These are phyloP conservation scores for Bembecia ichneumoniformis DNA, from an alignment of 2,888 invertebrate species.

Conservation along the genomic window DNA sequence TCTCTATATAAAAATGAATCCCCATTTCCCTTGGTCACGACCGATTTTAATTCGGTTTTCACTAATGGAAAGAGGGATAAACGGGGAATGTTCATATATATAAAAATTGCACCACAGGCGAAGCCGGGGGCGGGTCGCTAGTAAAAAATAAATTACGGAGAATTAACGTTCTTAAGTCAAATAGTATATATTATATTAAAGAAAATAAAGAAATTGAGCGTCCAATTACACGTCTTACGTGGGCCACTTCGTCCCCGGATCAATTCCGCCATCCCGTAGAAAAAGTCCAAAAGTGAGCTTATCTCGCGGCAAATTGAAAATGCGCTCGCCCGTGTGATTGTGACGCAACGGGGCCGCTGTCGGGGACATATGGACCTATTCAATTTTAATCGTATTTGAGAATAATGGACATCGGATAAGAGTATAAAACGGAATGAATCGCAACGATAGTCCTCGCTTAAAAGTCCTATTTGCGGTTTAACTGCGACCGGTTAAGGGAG, in stretches of 20 bases:
- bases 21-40: too few relatives aligned
- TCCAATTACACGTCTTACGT: slow-evolving; percentile 52
- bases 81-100: too few relatives aligned
- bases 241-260: slow-evolving; percentile 64
- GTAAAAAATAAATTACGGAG: too few relatives aligned
- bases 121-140: too few relatives aligned
- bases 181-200: slow-evolving; percentile 4
- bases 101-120: too few relatives aligned
- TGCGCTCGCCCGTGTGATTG: slow-evolving; percentile 68
- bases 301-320: slow-evolving; percentile 72
- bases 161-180: neutral
- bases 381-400: slow-evolving; percentile 72
- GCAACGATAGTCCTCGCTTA: slow-evolving; percentile 51
- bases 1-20: too few relatives aligned
- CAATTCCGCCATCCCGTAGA: slow-evolving; percentile 65
- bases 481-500: slow-evolving; percentile 49
- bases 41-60: too few relatives aligned
- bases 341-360: slow-evolving; percentile 60
- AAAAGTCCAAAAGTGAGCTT: slow-evolving; percentile 68
- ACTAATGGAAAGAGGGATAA: too few relatives aligned
- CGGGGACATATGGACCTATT: slow-evolving; percentile 68
- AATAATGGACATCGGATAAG: slow-evolving; percentile 69
- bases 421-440: slow-evolving; percentile 53
- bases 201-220: slow-evolving; percentile 56
- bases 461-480: slow-evolving; percentile 66